Base-by-base conservation (phyloP, 2,113 vertebrate species). In the Pungitius pungitius region DNA sequence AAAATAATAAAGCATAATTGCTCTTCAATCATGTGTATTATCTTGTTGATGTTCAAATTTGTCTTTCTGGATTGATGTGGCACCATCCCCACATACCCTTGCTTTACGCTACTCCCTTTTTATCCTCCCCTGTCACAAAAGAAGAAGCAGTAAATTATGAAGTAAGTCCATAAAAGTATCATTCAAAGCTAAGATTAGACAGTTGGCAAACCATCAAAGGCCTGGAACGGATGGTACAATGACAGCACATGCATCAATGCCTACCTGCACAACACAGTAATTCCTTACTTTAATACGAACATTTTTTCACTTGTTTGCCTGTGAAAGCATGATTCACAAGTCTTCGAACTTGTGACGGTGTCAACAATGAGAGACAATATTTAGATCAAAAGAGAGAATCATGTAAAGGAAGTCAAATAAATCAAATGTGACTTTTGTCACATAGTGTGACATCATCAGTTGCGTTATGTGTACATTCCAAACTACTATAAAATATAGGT, bases 121-220 rank as follows among this genome's bases (percentile, higher is more conserved):
- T 86, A 67, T 74, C 66, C 37, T 56, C 51, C 27, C 33, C 51
- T 77, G 26, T 73, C 57, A 75, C 33, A 67, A 60, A 65, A 42
- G 79, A 66, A 69, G 66, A 69, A 66, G 77, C 68, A 76, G 69
- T 87, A 78, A 85, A 85, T 81, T 80, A 26, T 82, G 59, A 85
- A 76, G 64, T 40, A 54, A 85, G 72, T 84, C 84, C 47, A 83
- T 85, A 75, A 77, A 83, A 81, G 82, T 70, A 84, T 72, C 42
- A 78, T 81, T 86, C 62, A 88, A 81, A 75, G 69, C 75, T 30
- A 67, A 8, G 80, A 78, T 2, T n/a, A 85, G 88, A 81, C 85
- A 83, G 85, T 77, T 87, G 88, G 69, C 67, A 78, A 51, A 67
- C 65, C 58, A 74, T 87, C 82, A 90, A 85, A 90, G 65, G 57